phyloP scores from a whole-genome alignment of 1,140 invertebrate species.

The Sycophila sp. region DNA sequence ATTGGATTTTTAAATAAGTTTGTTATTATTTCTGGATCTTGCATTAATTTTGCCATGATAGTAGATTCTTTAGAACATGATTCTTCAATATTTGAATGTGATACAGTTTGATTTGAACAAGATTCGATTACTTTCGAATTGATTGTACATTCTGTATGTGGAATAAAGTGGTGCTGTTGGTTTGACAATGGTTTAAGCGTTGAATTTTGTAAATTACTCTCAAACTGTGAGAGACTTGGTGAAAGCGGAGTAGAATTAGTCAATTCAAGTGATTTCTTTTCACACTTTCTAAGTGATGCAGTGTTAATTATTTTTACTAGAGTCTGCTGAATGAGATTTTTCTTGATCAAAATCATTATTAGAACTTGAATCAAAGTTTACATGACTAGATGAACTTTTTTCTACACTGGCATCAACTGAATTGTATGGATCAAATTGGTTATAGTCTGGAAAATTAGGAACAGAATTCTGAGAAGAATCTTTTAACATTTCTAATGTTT shows the following conservation, averaged over 20 bases:
- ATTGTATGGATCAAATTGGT: neutral
- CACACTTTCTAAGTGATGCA: neutral
- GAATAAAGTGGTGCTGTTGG: neutral
- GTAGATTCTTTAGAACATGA: slow-evolving; percentile 40
- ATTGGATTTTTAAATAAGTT: slow-evolving; percentile 54
- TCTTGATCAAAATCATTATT: slow-evolving; percentile 16
- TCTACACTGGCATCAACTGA: slow-evolving; percentile 11
- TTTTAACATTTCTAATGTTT: slow-evolving; percentile 60
- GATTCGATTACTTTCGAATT: neutral
- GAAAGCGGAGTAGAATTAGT: neutral
- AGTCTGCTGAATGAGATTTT: neutral
- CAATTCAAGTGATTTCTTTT: neutral
- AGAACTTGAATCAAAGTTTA: slow-evolving; percentile 20
- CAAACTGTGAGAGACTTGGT: neutral
- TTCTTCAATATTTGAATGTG: slow-evolving; percentile 25
- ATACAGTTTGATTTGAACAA: slow-evolving; percentile 3
- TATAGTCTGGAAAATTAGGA: slow-evolving; percentile 37
- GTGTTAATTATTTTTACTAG: neutral
- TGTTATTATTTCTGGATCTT: slow-evolving; percentile 32
- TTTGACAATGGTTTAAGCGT: neutral
- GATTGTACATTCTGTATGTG: slow-evolving; percentile 2
- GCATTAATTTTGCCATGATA: slow-evolving; percentile 41
- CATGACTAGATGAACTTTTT: slow-evolving; percentile 17
- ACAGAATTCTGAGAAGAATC: slow-evolving; percentile 44
- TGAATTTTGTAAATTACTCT: slow-evolving; percentile 6